A percentile compares a stretch with the other conserved stretches of the same genome.
phyloP scores from a whole-genome alignment of 2,888 invertebrate species.

The Drosophila koepferae region DNA sequence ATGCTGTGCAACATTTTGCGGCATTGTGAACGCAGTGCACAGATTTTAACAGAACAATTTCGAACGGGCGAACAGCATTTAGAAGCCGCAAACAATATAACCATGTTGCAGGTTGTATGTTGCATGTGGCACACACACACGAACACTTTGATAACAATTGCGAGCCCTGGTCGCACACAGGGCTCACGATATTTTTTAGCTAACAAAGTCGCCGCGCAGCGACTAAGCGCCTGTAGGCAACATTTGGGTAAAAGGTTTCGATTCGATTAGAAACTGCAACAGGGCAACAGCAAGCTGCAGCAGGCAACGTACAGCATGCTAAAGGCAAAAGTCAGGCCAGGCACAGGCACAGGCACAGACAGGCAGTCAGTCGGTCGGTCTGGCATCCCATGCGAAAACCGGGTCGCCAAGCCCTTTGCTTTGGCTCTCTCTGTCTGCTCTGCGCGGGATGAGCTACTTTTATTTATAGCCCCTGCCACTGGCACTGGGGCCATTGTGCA shows the following conservation, averaged over 20 bases:
- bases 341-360: neutral
- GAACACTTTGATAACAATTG: conserved; percentile 33
- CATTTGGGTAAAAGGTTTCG: conserved; percentile 84
- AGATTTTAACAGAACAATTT: conserved; percentile 83
- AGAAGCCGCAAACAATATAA: conserved; percentile 12
- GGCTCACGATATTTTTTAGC: conserved; percentile 61
- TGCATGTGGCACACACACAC: conserved; percentile 44
- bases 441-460: conserved; percentile 39
- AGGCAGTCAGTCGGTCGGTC: conserved; percentile 14
- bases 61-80: conserved; percentile 67
- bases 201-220: conserved; percentile 62
- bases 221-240: conserved; percentile 63
- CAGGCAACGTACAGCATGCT: conserved; percentile 35
- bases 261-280: conserved; percentile 84
- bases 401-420: conserved; percentile 57
- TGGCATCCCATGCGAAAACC: conserved; percentile 41
- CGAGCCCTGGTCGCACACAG: conserved; percentile 12
- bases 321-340: neutral
- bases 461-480: conserved; percentile 48
- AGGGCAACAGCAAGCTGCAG: conserved; percentile 80
- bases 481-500: conserved; percentile 14
- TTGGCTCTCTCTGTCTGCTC: conserved; percentile 21
- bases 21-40: conserved; percentile 69
- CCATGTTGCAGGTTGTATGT: conserved; percentile 67
- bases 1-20: conserved; percentile 78